phyloP scores from a whole-genome alignment of 1,140 invertebrate genomes.

The Drosophila mojavensis region DNA sequence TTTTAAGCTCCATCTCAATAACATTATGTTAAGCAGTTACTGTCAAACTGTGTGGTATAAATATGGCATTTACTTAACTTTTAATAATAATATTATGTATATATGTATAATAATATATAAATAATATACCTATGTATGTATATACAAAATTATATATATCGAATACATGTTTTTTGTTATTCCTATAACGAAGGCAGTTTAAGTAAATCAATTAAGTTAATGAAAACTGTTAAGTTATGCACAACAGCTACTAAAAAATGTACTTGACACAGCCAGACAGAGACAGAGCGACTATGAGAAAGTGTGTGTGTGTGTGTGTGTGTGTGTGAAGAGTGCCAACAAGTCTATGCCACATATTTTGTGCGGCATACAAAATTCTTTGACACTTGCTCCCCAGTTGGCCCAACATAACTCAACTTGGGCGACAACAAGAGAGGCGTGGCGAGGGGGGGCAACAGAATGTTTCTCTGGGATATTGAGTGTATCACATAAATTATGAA shows the following conservation, averaged over 20 bases:
- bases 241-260: slow-evolving; percentile 48
- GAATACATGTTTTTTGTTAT: too few species aligned
- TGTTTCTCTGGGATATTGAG: slow-evolving; percentile 21
- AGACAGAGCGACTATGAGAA: background rate
- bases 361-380: slow-evolving; percentile 32
- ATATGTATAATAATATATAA: background rate
- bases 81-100: too few species aligned
- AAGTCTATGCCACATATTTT: background rate
- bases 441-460: background rate
- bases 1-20: too few species aligned
- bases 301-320: background rate
- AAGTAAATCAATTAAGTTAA: slow-evolving; percentile 67
- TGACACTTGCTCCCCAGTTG: slow-evolving; percentile 39
- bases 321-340: too few species aligned
- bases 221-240: slow-evolving; percentile 66
- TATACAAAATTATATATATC: too few species aligned
- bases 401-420: slow-evolving; percentile 15
- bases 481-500: slow-evolving; percentile 60
- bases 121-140: too few species aligned
- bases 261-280: slow-evolving; percentile 31
- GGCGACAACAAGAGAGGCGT: background rate
- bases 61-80: too few species aligned
- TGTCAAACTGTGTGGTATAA: background rate
- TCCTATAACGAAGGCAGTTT: too few species aligned
- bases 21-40: too few species aligned